These are phyloP conservation scores for Cygnus buccinator DNA, from an alignment of 2,113 vertebrate species.

Conservation along the genomic window DNA sequence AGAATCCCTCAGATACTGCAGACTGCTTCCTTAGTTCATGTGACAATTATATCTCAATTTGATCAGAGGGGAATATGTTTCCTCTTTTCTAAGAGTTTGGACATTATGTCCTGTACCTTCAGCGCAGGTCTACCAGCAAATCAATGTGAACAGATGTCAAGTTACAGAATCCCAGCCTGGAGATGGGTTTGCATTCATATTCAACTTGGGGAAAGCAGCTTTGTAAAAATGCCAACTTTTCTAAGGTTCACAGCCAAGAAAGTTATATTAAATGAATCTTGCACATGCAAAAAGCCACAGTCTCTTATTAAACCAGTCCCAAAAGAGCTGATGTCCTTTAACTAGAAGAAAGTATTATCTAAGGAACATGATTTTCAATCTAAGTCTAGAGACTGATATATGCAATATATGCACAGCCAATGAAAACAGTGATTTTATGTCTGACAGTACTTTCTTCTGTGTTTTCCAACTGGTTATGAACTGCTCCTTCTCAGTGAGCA, in stretches of 20 bases:
- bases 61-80: conserved; percentile 16
- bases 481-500: not conserved
- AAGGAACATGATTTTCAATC: not conserved
- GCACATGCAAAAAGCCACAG: not conserved
- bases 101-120: not conserved
- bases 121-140: not conserved
- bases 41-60: conserved; percentile 43
- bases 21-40: not conserved
- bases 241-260: not conserved
- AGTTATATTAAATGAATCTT: conserved; percentile 1
- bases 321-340: not conserved
- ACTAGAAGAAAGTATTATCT: not conserved
- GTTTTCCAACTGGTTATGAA: not conserved
- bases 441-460: not conserved
- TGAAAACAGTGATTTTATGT: not conserved
- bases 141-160: conserved; percentile 44
- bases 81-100: conserved; percentile 5
- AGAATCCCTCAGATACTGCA: not conserved
- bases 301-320: not conserved
- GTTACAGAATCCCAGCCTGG: not conserved
- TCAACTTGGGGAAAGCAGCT: not conserved
- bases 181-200: not conserved
- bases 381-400: not conserved
- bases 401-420: not conserved
- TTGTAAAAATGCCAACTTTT: conserved; percentile 36